Base-by-base conservation (phyloP, 2,797 vertebrate genomes). In the Spinus olivaceus region DNA sequence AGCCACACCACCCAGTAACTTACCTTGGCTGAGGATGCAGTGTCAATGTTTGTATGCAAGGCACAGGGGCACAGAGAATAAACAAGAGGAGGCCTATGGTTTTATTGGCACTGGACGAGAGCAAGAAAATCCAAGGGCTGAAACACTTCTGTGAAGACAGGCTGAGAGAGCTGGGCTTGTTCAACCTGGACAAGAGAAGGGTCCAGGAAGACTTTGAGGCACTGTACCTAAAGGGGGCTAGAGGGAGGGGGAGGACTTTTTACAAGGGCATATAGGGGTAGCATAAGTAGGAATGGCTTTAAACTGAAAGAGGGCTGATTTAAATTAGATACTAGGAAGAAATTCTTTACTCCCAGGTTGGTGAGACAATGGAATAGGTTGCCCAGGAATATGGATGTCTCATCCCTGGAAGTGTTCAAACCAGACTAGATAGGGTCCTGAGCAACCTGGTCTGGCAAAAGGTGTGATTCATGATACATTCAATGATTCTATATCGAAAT, bases 51-150 rank as follows among this genome's bases (percentile, higher is more conserved):
- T 33, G 10, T 3, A 12, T 27, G 53, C 21, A 54, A 54, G 15
- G 3, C 25, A 51, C 14, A 51, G 14, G 4, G 5, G 15, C 14
- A 12, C 0, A 1, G 15, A 11, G 24, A 67, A 15, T 24, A 57
- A 50, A 41, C 19, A 32, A 46, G 47, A 33, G 23, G 24, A 49
- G 13, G 10, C 2, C 2, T 6, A 5, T 33, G n/a, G 21, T 50
- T 59, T 72, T 50, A 50, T 6, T 44, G 47, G 12, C 22, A 33
- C 8, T 12, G 18, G 12, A 82, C 10, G 17, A 18, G 9, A 46
- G 21, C 11, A 71, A 39, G n/a, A 44, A 39, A 8, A 41, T 35
- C 6, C n/a, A 27, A 14, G 33, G 39, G 22, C 33, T 51, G 51
- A 33, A 50, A 37, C 14, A 23, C 8, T 15, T 70, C 23, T 57